phyloP scores from a whole-genome alignment of 2,888 invertebrate species.

The Atethmia centrago region DNA sequence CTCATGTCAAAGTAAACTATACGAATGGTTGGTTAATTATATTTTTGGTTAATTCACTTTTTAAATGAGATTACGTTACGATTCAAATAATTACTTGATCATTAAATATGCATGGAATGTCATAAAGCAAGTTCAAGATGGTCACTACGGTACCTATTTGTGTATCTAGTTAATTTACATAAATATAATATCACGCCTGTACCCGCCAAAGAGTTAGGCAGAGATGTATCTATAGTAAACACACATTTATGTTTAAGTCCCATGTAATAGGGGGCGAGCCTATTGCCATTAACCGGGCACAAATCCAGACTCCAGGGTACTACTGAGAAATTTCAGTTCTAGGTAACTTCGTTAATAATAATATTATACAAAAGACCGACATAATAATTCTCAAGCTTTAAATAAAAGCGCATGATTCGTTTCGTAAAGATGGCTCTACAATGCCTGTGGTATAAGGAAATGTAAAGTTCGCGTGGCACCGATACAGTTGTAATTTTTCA shows the following conservation, averaged over 20 bases:
- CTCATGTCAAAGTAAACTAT: slow-evolving; percentile 34
- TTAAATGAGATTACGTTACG: slow-evolving; percentile 33
- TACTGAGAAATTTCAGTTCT: no score
- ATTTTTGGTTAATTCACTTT: slow-evolving; percentile 37
- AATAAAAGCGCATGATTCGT: no score
- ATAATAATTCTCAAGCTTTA: no score
- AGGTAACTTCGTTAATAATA: no score
- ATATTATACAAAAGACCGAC: no score
- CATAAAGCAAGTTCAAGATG: not conserved
- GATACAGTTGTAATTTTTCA: not conserved
- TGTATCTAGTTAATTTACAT: not conserved
- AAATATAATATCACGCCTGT: no score
- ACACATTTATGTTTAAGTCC: no score
- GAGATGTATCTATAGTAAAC: no score
- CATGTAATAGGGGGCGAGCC: no score
- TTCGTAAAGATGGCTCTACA: not conserved
- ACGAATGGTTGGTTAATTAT: slow-evolving; percentile 4
- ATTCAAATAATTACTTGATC: slow-evolving; percentile 25
- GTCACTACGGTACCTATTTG: not conserved
- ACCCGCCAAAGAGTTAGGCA: no score
- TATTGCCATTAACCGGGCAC: no score
- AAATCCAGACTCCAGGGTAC: no score
- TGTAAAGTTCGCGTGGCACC: not conserved
- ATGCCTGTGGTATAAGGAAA: not conserved
- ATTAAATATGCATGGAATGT: slow-evolving; percentile 14